Evolutionary conservation across 2,797 vertebrate species (phyloP).

Genomic region (Vireo griseus): DNA sequence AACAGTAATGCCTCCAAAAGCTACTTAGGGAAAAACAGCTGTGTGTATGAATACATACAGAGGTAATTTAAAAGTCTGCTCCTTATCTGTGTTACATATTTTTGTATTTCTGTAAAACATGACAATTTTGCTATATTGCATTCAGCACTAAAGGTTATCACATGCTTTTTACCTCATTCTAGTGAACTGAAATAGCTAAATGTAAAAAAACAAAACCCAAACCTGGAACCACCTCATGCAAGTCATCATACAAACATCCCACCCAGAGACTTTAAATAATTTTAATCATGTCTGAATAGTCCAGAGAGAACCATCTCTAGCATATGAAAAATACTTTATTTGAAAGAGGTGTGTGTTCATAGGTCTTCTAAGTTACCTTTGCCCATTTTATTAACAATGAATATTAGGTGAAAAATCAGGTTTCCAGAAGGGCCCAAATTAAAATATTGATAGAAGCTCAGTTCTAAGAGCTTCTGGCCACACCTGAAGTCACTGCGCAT

Average conservation of each 20-base stretch:
- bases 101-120: background rate
- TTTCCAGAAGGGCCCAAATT: background rate
- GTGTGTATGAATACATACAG: background rate
- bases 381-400: background rate
- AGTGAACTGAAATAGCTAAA: background rate
- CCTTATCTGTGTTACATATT: background rate
- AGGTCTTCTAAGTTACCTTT: background rate
- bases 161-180: background rate
- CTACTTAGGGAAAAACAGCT: background rate
- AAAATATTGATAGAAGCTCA: background rate
- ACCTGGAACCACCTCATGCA: background rate
- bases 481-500: background rate
- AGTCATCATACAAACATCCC: background rate
- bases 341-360: rapidly evolving
- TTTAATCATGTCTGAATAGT: background rate
- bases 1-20: background rate
- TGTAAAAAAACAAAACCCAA: background rate
- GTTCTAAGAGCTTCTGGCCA: background rate
- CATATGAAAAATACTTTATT: background rate
- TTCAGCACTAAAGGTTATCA: background rate
- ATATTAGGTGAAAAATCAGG: background rate
- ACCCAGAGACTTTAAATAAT: background rate
- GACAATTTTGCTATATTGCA: background rate
- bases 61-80: background rate
- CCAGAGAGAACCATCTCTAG: background rate